Conservation (phyloP, 2,888 invertebrate genomes). For the Oligia latruncula region DNA sequence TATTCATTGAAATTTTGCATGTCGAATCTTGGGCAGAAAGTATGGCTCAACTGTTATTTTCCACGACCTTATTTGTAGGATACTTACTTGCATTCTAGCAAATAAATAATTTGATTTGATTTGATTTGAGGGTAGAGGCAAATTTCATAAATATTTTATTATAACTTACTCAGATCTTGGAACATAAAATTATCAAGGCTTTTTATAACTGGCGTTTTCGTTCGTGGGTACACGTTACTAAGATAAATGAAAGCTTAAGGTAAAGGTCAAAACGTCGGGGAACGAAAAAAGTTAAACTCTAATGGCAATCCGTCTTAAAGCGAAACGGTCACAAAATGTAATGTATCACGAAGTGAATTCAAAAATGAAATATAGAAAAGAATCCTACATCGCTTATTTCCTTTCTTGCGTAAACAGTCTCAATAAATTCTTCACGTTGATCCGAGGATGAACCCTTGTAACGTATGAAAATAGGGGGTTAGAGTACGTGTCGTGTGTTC, state of each 20-base stretch:
- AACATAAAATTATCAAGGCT: constrained; percentile 5
- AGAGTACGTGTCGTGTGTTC: constrained; percentile 68
- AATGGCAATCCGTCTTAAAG: constrained; percentile 22
- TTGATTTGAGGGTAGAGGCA: not conserved
- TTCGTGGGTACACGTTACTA: constrained; percentile 1
- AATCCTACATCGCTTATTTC: constrained; percentile 69
- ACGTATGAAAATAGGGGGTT: constrained; percentile 84
- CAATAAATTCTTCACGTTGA: constrained; percentile 86
- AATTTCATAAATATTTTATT: constrained; percentile 17
- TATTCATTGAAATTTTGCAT: no score
- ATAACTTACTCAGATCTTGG: not conserved
- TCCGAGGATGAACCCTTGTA: constrained; percentile 82
- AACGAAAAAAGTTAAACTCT: constrained; percentile 5
- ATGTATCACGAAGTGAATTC: constrained; percentile 56
- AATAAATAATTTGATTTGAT: no score
- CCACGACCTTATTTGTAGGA: no score
- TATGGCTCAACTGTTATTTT: no score
- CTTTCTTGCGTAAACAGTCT: constrained; percentile 79
- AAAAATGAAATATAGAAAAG: constrained; percentile 64
- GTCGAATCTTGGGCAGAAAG: no score
- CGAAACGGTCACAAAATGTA: constrained; percentile 34
- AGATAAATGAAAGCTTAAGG: constrained; percentile 10
- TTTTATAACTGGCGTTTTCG: constrained; percentile 4
- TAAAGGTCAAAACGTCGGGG: constrained; percentile 12
- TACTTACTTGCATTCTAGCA: no score